phyloP scores from a whole-genome alignment of 2,888 invertebrate genomes.

The Clunio marinus region DNA sequence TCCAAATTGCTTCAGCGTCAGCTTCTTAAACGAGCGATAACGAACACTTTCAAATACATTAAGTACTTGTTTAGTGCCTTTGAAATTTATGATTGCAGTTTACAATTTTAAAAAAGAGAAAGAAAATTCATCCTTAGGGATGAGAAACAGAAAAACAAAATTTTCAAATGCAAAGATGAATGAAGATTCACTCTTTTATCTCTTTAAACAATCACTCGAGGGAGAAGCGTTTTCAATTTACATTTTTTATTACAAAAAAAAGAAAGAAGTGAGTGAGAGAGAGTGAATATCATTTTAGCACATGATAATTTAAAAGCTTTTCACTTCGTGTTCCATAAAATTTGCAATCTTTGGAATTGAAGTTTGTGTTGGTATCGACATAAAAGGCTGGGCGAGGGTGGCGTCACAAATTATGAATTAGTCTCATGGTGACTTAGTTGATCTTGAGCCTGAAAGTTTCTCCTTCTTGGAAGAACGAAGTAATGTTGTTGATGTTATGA shows the following conservation, averaged over 20 bases:
- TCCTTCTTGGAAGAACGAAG: too few relatives aligned
- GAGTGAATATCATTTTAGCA: too few relatives aligned
- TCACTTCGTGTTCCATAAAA: too few relatives aligned
- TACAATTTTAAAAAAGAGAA: not conserved
- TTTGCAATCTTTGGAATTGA: too few relatives aligned
- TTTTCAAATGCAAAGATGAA: not conserved
- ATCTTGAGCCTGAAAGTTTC: too few relatives aligned
- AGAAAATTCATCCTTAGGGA: not conserved
- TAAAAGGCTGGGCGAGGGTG: too few relatives aligned
- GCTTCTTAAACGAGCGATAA: too few relatives aligned
- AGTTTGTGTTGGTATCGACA: too few relatives aligned
- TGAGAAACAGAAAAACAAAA: not conserved
- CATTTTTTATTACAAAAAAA: not conserved
- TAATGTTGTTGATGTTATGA: too few relatives aligned
- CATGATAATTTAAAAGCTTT: conserved; percentile 15
- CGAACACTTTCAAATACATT: not conserved
- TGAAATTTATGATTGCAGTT: conserved; percentile 21
- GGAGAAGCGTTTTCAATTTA: conserved; percentile 27
- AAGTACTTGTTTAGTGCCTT: conserved; percentile 17
- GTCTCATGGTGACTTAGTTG: conserved; percentile 7
- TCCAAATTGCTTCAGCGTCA: too few relatives aligned
- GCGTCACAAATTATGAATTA: conserved; percentile 20
- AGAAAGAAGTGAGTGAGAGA: too few relatives aligned
- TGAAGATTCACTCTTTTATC: not conserved
- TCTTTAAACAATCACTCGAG: not conserved